Evolutionary conservation across 2,797 vertebrate genomes (phyloP), one percentile per base, ranked within the genome.

Genomic region (Pseudochaenichthys georgianus): DNA sequence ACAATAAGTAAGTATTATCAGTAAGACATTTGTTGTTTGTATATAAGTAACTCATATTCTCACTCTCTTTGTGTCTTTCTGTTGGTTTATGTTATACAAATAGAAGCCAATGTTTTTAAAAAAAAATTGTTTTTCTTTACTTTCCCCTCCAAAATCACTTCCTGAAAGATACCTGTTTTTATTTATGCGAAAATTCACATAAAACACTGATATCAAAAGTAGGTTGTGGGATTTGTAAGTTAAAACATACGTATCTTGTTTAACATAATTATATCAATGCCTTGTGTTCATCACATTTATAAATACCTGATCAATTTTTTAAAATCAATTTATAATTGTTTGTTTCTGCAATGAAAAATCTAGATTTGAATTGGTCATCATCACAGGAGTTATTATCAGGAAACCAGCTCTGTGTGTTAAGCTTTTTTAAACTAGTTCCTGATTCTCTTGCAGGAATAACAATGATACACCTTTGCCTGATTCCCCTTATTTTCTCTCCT

Each of bases 381-480:
- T 5, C 60, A 28, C 57, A 50, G 9, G 9, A 13, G 28, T 67
- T 43, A 38, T 83, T 80, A 76, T 23, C 50, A 64, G 60, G 51
- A 83, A 87, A 78, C 19, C 13, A 64, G 45, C 78, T 43, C 34
- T 62, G 38, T 55, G 58, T 53, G 45, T 83, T 84, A 50, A 77
- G 48, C 31, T 65, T 76, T 38, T 62, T 78, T 54, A 51, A 84
- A 83, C 70, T 63, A 41, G 48, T 84, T 89, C 72, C 69, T 57
- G 52, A 81, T 75, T 87, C 59, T 84, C 66, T 80, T 89, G 75
- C 73, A 83, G 80, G 77, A 89, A 81, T 89, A 73, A 78, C 71
- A 89, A 87, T 87, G 62, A 82, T 68, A 80, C 86, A 85, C 86
- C 73, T 88, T 82, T 81, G 68, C 64, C 70, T 82, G 74, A 87